Evolutionary conservation across 2,888 invertebrate genomes (phyloP).

Genomic region (Mythimna loreyi): DNA sequence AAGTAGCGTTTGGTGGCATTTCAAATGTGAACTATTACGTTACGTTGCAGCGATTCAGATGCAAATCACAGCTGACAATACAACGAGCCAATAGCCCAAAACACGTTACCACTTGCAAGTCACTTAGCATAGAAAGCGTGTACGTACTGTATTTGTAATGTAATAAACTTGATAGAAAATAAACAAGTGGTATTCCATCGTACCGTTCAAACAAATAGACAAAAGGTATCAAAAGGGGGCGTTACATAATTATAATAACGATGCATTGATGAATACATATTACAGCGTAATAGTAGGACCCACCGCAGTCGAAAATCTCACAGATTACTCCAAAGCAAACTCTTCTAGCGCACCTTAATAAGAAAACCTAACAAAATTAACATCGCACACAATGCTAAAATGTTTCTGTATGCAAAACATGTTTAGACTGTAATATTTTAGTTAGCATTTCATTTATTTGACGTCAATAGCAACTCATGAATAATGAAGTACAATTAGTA

Average conservation of each 20-base stretch:
- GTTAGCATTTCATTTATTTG: conserved; percentile 66
- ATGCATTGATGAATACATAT: conserved; percentile 72
- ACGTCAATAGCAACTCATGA: conserved; percentile 62
- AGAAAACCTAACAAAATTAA: conserved; percentile 69
- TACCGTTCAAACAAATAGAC: conserved; percentile 76
- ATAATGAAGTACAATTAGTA: conserved; percentile 11
- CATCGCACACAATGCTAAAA: conserved; percentile 73
- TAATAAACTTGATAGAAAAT: conserved; percentile 80
- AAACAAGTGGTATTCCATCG: conserved; percentile 76
- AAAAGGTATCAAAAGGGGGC: conserved; percentile 84
- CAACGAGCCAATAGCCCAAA: conserved; percentile 71
- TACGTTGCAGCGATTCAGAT: conserved; percentile 72
- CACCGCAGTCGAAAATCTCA: conserved; percentile 65
- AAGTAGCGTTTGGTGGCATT: conserved; percentile 62
- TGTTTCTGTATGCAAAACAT: conserved; percentile 74
- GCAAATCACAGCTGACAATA: conserved; percentile 73
- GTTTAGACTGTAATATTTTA: conserved; percentile 70
- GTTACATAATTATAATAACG: conserved; percentile 82
- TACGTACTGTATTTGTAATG: conserved; percentile 70
- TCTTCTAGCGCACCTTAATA: conserved; percentile 56
- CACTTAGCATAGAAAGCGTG: conserved; percentile 83
- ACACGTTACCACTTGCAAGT: conserved; percentile 74
- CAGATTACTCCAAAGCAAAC: conserved; percentile 65
- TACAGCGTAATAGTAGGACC: conserved; percentile 76
- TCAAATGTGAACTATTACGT: conserved; percentile 71